phyloP scores from a whole-genome alignment of 2,888 invertebrate genomes.

The Campoletis raptor region DNA sequence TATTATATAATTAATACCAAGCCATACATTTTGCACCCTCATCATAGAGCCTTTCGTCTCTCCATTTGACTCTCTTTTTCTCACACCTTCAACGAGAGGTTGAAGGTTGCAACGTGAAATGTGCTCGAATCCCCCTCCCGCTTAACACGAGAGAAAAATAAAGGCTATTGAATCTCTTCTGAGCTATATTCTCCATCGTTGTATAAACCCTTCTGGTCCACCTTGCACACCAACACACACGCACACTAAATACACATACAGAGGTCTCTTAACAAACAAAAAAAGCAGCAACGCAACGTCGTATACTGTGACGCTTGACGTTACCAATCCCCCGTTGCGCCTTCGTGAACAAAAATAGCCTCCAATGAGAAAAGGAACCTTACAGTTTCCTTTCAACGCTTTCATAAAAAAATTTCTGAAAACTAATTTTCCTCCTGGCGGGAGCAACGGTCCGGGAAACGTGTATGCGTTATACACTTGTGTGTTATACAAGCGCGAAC shows the following conservation, averaged over 20 bases:
- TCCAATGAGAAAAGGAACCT: conserved; percentile 84
- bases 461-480: conserved; percentile 53
- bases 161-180: conserved; percentile 83
- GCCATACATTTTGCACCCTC: conserved; percentile 60
- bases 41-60: conserved; percentile 64
- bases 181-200: conserved; percentile 31
- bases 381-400: conserved; percentile 83
- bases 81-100: conserved; percentile 25
- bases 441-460: conserved; percentile 72
- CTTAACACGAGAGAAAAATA: conserved; percentile 82
- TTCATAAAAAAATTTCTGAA: conserved; percentile 84
- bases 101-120: conserved; percentile 54
- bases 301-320: conserved; percentile 23
- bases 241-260: background rate
- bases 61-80: conserved; percentile 27
- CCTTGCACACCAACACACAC: conserved; percentile 3
- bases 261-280: background rate
- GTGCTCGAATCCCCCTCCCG: conserved; percentile 69
- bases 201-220: conserved; percentile 38
- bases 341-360: conserved; percentile 83
- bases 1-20: conserved; percentile 52
- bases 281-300: conserved; percentile 7
- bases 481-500: conserved; percentile 70
- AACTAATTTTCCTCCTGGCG: conserved; percentile 84
- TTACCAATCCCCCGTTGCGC: conserved; percentile 67